Evolutionary conservation across 2,797 vertebrate genomes (phyloP).

Genomic region (Pangasius sanitwongsei): DNA sequence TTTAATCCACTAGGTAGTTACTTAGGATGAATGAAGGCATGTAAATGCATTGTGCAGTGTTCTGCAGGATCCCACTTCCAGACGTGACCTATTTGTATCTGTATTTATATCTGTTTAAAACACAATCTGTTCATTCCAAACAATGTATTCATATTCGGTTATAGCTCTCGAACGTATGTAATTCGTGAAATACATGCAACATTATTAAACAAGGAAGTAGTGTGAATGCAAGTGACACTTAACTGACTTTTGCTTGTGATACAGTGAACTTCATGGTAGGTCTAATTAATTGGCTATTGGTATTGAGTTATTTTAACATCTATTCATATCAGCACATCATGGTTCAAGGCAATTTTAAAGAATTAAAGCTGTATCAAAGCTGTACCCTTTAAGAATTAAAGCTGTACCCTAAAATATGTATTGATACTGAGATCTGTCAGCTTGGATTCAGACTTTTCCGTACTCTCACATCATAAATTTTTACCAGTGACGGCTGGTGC

Average conservation of each 20-base stretch:
- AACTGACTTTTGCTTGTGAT: not conserved
- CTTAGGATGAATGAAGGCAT: not conserved
- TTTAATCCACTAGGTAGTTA: not conserved
- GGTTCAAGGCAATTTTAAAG: not conserved
- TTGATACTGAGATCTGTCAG: not conserved
- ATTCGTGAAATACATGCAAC: not conserved
- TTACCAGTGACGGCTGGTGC: not conserved
- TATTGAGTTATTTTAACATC: not conserved
- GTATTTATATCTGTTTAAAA: not conserved
- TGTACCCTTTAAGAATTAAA: not conserved
- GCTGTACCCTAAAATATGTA: not conserved
- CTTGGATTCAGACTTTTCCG: not conserved
- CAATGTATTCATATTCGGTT: not conserved
- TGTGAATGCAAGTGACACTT: not conserved
- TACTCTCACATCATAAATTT: not conserved
- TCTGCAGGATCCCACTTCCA: not conserved
- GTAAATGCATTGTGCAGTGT: not conserved
- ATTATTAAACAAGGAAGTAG: not conserved
- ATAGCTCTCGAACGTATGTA: not conserved
- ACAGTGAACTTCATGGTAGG: not conserved
- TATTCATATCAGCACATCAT: not conserved
- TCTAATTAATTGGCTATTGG: not conserved
- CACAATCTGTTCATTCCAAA: not conserved
- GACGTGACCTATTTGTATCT: too few species aligned
- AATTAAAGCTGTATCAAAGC: not conserved